These are phyloP conservation scores for Halictus quadricinctus DNA, from an alignment of 2,888 invertebrate species.

Conservation along the genomic window DNA sequence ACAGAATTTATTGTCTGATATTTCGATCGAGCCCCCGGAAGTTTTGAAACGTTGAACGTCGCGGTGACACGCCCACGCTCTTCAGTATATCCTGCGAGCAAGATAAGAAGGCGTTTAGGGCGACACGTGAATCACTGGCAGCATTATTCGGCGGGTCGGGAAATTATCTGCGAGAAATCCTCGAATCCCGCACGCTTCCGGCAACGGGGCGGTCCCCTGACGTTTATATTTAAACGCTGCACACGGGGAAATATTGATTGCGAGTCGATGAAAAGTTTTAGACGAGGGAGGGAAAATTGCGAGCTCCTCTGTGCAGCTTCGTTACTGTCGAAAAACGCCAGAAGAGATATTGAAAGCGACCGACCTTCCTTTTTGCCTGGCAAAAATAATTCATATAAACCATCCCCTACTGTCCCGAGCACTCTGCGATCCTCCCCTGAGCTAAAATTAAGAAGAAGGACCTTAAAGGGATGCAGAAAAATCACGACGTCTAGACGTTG, in stretches of 20 bases:
- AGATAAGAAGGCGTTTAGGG: not conserved
- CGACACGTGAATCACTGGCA: not conserved
- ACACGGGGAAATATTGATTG: not conserved
- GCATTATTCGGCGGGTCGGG: not conserved
- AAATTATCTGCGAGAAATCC: conserved; percentile 34
- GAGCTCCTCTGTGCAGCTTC: not conserved
- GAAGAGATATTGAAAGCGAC: not conserved
- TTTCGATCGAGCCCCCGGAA: not conserved
- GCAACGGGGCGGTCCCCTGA: not conserved
- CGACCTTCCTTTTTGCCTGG: not conserved
- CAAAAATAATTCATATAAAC: not conserved
- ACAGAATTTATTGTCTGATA: not conserved
- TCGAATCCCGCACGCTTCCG: not conserved
- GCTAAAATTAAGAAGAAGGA: not conserved
- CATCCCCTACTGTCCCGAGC: not conserved
- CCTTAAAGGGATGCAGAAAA: not conserved
- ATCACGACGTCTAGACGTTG: not conserved
- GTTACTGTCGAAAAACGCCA: not conserved
- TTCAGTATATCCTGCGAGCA: not conserved
- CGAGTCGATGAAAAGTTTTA: not conserved
- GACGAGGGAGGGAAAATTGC: not conserved
- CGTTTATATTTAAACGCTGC: conserved; percentile 37
- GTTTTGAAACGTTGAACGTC: not conserved
- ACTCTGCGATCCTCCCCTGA: not conserved
- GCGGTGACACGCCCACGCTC: not conserved